Percentiles rank a stretch among this genome's conserved stretches.
phyloP scores from a whole-genome alignment of 2,888 invertebrate species.

The Tinea semifulvella region DNA sequence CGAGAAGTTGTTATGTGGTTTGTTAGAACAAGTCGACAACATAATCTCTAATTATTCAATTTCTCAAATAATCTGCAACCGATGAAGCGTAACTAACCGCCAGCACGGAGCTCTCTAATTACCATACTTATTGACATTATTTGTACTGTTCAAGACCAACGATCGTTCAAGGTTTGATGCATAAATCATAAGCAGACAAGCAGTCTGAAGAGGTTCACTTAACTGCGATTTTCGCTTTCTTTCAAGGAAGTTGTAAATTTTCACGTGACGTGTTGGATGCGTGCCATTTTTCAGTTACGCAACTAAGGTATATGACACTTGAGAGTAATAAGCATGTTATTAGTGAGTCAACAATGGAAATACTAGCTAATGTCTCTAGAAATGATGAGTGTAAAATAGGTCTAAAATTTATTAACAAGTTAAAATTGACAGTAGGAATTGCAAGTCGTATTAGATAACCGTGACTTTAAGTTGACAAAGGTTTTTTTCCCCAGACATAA shows the following conservation, averaged over 20 bases:
- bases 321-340: constrained; percentile 22
- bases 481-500: constrained; percentile 1
- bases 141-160: constrained; percentile 6
- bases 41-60: constrained; percentile 30
- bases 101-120: constrained; percentile 15
- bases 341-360: constrained; percentile 34
- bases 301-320: constrained; percentile 26
- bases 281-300: constrained; percentile 41
- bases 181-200: constrained; percentile 20
- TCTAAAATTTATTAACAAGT: constrained; percentile 31
- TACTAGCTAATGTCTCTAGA: constrained; percentile 22
- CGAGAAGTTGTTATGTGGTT: constrained; percentile 24
- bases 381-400: constrained; percentile 26
- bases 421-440: constrained; percentile 32
- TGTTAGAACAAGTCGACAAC: constrained; percentile 23
- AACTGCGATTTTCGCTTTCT: constrained; percentile 35
- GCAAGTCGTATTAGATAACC: constrained; percentile 40
- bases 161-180: constrained; percentile 5
- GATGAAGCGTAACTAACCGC: constrained; percentile 26
- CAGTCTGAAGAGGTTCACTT: constrained; percentile 24
- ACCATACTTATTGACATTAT: constrained; percentile 16
- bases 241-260: constrained; percentile 37
- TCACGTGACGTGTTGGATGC: constrained; percentile 35
- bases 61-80: constrained; percentile 31
- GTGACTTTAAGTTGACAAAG: neutral